Percentiles rank a stretch among this genome's conserved stretches.
These are phyloP conservation scores for Drosophila orosa DNA, from an alignment of 1,140 invertebrate genomes.

Conservation along the genomic window DNA sequence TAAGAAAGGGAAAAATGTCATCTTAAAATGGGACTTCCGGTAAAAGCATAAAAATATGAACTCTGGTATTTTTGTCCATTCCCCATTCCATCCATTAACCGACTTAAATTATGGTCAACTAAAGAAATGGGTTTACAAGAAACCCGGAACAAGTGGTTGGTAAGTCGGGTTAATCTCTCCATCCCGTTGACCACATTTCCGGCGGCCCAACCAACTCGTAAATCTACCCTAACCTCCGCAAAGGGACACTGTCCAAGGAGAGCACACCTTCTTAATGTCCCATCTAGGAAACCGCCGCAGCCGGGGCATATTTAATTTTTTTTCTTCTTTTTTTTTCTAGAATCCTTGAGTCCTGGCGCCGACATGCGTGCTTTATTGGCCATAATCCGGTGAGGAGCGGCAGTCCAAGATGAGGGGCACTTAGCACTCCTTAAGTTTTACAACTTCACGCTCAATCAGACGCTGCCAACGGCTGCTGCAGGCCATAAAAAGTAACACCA, in stretches of 20 bases:
- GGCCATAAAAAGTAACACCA: constrained; percentile 59
- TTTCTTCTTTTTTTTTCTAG: constrained; percentile 6
- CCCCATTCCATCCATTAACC: constrained; percentile 4
- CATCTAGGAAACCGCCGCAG: constrained; percentile 10
- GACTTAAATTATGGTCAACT: constrained; percentile 22
- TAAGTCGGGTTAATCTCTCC: constrained; percentile 53
- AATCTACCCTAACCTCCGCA: constrained; percentile 22
- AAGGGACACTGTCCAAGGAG: constrained; percentile 28
- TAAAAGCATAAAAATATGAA: not conserved
- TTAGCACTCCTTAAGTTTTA: constrained; percentile 83
- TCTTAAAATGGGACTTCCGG: not conserved
- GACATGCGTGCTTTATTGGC: constrained; percentile 68
- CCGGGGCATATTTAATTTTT: constrained; percentile 63
- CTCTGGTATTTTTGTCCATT: not conserved
- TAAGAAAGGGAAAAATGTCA: not conserved
- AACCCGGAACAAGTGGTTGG: constrained; percentile 46
- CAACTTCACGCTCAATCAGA: constrained; percentile 79
- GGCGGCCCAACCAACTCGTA: constrained; percentile 18
- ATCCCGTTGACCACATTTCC: constrained; percentile 37
- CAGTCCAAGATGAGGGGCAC: constrained; percentile 37
- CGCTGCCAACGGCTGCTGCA: constrained; percentile 27
- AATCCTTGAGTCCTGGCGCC: constrained; percentile 7
- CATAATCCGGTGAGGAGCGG: constrained; percentile 51
- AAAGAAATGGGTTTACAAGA: constrained; percentile 27
- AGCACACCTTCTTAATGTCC: constrained; percentile 33